These are phyloP conservation scores for Cenopis cana DNA, from an alignment of 2,888 invertebrate genomes.

Conservation along the genomic window DNA sequence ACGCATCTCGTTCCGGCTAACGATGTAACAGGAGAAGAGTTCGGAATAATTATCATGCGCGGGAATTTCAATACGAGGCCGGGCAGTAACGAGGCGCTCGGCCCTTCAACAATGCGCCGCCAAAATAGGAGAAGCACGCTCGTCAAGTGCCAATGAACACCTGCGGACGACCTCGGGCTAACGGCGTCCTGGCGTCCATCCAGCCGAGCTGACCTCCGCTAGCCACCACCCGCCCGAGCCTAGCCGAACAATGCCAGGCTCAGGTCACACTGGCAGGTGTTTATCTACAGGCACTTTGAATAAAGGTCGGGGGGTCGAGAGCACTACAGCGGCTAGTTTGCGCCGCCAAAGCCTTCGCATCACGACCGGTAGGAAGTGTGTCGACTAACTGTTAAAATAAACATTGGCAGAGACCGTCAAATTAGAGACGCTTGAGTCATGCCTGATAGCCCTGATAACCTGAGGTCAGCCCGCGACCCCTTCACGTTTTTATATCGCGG, in stretches of 20 bases:
- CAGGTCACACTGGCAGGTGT: conserved; percentile 59
- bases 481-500: conserved; percentile 36
- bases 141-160: conserved; percentile 81
- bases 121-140: conserved; percentile 77
- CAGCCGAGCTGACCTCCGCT: conserved; percentile 33
- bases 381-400: conserved; percentile 77
- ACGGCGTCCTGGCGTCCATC: conserved; percentile 69
- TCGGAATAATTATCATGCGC: conserved; percentile 38
- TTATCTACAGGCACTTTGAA: conserved; percentile 67
- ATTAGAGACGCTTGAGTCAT: conserved; percentile 63
- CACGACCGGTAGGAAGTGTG: conserved; percentile 67
- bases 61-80: conserved; percentile 47
- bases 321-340: conserved; percentile 71
- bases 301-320: conserved; percentile 81
- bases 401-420: conserved; percentile 75
- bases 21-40: conserved; percentile 41
- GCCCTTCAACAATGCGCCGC: conserved; percentile 70
- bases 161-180: conserved; percentile 79
- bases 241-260: conserved; percentile 49
- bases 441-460: conserved; percentile 53
- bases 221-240: conserved; percentile 7
- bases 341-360: conserved; percentile 64
- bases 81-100: conserved; percentile 64
- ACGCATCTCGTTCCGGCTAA: conserved; percentile 38
- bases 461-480: conserved; percentile 45